These are phyloP conservation scores for Paramormyrops hopkinsi DNA, from an alignment of 2,797 vertebrate species.

Conservation along the genomic window DNA sequence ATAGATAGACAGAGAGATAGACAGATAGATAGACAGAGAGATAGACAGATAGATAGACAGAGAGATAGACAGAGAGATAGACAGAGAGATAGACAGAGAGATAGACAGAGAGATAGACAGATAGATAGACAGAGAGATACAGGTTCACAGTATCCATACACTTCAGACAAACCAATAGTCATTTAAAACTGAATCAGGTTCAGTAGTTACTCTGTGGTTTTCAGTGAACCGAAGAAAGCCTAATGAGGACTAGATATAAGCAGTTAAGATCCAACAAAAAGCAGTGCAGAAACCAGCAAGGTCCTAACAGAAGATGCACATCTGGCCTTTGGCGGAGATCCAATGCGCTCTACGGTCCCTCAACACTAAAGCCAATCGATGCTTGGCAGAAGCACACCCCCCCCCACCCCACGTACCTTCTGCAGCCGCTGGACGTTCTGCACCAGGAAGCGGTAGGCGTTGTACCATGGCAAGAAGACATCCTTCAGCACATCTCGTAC, in stretches of 20 bases:
- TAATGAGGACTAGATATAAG: background rate
- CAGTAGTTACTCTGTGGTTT: background rate
- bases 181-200: background rate
- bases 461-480: slow-evolving; percentile 96
- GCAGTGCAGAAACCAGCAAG: background rate
- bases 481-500: slow-evolving; percentile 92
- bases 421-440: slow-evolving; percentile 85
- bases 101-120: background rate
- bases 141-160: background rate
- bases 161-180: background rate
- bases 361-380: background rate
- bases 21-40: too few species aligned
- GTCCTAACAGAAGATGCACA: background rate
- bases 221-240: background rate
- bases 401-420: slow-evolving; percentile 63
- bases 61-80: too few species aligned
- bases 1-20: background rate
- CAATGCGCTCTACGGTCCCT: background rate
- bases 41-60: too few species aligned
- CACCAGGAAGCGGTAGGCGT: slow-evolving; percentile 92
- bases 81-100: background rate
- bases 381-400: background rate
- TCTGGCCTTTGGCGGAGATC: background rate
- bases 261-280: background rate
- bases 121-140: too few species aligned